Evolutionary conservation across 1,140 invertebrate genomes (phyloP), one percentile per base, ranked within the genome.

Genomic region (Archivesica marissinica): DNA sequence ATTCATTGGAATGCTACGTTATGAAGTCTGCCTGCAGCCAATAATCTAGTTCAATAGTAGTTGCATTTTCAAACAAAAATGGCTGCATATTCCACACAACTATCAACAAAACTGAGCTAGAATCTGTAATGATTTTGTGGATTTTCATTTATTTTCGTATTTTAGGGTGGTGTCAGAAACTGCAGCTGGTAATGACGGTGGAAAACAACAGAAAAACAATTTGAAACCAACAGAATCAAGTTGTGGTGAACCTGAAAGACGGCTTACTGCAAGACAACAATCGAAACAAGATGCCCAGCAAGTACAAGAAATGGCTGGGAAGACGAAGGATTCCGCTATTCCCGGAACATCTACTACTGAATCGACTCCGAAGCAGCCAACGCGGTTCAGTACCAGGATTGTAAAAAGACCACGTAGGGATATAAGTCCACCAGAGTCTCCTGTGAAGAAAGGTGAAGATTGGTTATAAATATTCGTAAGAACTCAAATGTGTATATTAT

Each of bases 381-480:
- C 79, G 2, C 17, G 79, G 20, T 81, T 81, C 28, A 81, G 79
- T 56, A 81, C 88, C n/a, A 86, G 90, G 47, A 80, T 89, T n/a
- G 85, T 91, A 1, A 89, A 87, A 85, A 88, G 83, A 72, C 89
- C 90, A 33, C 86, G 83, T 77, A 83, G 89, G 52, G 89, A 91
- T 68, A 64, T 87, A 0, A 91, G 90, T 59, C 90, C 90, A 15
- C 89, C 89, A 25, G 86, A 86, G 41, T 91, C 90, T 23, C 90
- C 90, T 20, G 87, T 87, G 11, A 91, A 91, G 59, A 91, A 91
- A 83, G 86, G 88, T 89, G 39, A 30, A 61, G 3, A 64, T n/a
- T 52, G 17, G 50, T 11, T 44, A 44, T 44, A n/a, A n/a, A n/a
- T n/a, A n/a, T n/a, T n/a, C n/a, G n/a, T n/a, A n/a, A n/a, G n/a